These are phyloP conservation scores for Caiman crocodilus DNA, from an alignment of 2,797 vertebrate genomes.

Conservation along the genomic window DNA sequence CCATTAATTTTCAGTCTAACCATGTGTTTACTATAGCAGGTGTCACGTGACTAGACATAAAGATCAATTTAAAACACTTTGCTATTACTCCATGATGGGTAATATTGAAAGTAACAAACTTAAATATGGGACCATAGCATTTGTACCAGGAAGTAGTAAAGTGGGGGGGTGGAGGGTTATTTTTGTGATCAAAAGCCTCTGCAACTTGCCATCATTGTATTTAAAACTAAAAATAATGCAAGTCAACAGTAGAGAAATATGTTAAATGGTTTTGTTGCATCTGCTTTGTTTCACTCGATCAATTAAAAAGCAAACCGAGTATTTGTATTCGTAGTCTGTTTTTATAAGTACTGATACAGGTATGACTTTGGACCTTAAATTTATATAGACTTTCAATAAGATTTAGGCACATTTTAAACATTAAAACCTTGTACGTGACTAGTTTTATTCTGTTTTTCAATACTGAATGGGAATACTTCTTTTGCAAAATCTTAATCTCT, in stretches of 20 bases:
- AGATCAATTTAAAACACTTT: neutral
- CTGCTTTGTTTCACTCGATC: neutral
- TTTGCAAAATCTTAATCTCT: no score
- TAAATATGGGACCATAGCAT: neutral
- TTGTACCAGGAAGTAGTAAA: neutral
- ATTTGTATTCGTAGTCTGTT: neutral
- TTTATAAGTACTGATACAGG: neutral
- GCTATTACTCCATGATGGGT: neutral
- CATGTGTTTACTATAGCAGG: constrained; percentile 37
- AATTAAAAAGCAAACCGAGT: neutral
- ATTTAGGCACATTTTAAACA: neutral
- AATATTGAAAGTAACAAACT: neutral
- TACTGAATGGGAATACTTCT: neutral
- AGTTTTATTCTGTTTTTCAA: neutral
- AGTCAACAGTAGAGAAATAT: neutral
- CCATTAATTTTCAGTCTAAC: neutral
- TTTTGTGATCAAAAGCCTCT: neutral
- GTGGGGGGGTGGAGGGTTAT: neutral
- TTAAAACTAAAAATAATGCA: neutral
- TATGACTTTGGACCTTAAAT: neutral
- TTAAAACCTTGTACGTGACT: neutral
- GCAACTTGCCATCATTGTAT: neutral
- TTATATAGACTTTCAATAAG: neutral
- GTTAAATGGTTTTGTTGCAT: neutral
- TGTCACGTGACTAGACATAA: neutral